A percentile compares a stretch with the other conserved stretches of the same genome.
phyloP scores from a whole-genome alignment of 2,113 vertebrate genomes.

The Heteronetta atricapilla region DNA sequence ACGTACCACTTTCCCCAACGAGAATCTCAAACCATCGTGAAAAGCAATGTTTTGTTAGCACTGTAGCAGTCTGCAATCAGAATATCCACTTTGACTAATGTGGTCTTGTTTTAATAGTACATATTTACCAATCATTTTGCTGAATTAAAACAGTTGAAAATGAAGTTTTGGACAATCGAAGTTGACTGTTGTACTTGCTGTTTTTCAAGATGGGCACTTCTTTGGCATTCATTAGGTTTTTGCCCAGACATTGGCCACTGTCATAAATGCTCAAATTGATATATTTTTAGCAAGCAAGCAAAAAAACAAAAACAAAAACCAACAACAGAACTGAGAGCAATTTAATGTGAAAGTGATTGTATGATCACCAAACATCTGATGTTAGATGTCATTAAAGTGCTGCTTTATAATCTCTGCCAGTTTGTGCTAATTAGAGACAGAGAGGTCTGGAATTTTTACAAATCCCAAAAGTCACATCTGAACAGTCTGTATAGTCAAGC shows the following conservation, averaged over 20 bases:
- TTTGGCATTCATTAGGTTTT: conserved; percentile 89
- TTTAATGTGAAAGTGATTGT: conserved; percentile 76
- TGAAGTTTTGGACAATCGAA: conserved; percentile 49
- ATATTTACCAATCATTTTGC: conserved; percentile 4
- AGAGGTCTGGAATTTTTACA: conserved; percentile 77
- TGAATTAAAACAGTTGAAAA: conserved; percentile 52
- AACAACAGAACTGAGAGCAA: conserved; percentile 59
- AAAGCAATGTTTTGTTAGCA: background rate
- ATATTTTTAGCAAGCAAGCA: conserved; percentile 71
- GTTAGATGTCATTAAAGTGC: conserved; percentile 95
- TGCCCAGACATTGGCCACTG: conserved; percentile 76
- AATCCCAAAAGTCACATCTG: conserved; percentile 77
- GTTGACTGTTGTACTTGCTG: conserved; percentile 52
- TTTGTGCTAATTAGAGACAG: conserved; percentile 83
- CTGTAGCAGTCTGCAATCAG: conserved; percentile 66
- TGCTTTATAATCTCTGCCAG: conserved; percentile 85
- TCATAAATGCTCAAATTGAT: conserved; percentile 72
- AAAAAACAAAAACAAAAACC: background rate
- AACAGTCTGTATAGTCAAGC: conserved; percentile 78
- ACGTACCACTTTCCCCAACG: background rate
- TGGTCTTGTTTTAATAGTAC: background rate
- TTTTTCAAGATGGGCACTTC: conserved; percentile 80
- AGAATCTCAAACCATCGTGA: background rate
- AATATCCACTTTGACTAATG: conserved; percentile 49
- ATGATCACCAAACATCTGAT: conserved; percentile 82